Evolutionary conservation across 2,888 invertebrate genomes (phyloP).

Genomic region (Tachina lurida): DNA sequence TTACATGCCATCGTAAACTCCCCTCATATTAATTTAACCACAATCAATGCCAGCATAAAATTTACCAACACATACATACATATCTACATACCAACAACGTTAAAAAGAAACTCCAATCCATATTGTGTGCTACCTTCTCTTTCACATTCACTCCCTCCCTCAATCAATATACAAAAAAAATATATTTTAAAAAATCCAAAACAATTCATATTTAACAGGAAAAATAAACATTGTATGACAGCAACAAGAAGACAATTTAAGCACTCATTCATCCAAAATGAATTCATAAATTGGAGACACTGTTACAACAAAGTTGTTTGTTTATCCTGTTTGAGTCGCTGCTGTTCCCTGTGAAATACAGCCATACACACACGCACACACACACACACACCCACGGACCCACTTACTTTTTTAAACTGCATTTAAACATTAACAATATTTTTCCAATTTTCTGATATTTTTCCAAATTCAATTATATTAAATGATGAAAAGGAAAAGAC

Average conservation of each 20-base stretch:
- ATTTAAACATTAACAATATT: constrained; percentile 67
- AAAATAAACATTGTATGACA: constrained; percentile 66
- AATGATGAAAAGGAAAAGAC: constrained; percentile 61
- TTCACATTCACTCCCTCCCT: constrained; percentile 8
- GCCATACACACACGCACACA: constrained; percentile 23
- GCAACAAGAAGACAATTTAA: constrained; percentile 67
- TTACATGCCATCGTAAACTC: constrained; percentile 70
- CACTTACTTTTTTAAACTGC: constrained; percentile 15
- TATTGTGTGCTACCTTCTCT: constrained; percentile 27
- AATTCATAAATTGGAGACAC: constrained; percentile 37
- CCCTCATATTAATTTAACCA: constrained; percentile 70
- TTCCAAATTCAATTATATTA: constrained; percentile 70
- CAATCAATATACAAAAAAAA: constrained; percentile 9
- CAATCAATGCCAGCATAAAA: constrained; percentile 68
- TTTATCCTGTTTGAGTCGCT: constrained; percentile 65
- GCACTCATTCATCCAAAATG: constrained; percentile 25
- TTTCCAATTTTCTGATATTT: constrained; percentile 72
- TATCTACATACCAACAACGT: neutral
- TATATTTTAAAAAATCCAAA: constrained; percentile 42
- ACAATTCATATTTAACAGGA: constrained; percentile 58
- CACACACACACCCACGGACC: neutral
- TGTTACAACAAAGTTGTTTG: constrained; percentile 71
- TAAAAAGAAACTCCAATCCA: constrained; percentile 35
- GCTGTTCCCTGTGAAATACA: constrained; percentile 44
- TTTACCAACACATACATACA: constrained; percentile 10